These are phyloP conservation scores for Cromileptes altivelis DNA, from an alignment of 2,113 vertebrate genomes.

Conservation along the genomic window DNA sequence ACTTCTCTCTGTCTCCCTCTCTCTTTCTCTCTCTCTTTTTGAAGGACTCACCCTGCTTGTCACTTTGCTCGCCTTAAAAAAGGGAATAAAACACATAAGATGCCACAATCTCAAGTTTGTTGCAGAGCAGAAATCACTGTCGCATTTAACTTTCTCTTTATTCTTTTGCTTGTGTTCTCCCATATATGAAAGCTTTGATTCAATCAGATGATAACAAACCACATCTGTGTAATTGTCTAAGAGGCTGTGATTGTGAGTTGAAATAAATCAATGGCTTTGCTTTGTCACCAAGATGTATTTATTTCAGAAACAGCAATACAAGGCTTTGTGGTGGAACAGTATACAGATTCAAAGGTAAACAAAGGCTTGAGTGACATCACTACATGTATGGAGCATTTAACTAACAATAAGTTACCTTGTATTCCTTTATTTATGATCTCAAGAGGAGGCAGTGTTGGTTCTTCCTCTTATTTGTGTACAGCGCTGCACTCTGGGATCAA, in stretches of 20 bases:
- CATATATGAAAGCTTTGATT: slow-evolving; percentile 27
- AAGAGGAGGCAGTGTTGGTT: neutral
- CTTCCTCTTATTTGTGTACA: slow-evolving; percentile 12
- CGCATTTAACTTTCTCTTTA: slow-evolving; percentile 24
- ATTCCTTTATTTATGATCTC: slow-evolving; percentile 23
- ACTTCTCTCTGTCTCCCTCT: slow-evolving; percentile 42
- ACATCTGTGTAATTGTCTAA: slow-evolving; percentile 49
- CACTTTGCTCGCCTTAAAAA: slow-evolving; percentile 53
- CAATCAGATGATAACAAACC: slow-evolving; percentile 35
- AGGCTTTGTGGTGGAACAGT: slow-evolving; percentile 58
- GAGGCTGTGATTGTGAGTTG: slow-evolving; percentile 42
- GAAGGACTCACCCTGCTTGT: slow-evolving; percentile 76
- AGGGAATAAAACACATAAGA: slow-evolving; percentile 32
- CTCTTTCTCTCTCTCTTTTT: slow-evolving; percentile 41
- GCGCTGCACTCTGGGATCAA: slow-evolving; percentile 37
- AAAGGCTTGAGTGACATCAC: slow-evolving; percentile 35
- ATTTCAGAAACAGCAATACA: slow-evolving; percentile 33
- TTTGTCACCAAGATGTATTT: slow-evolving; percentile 56
- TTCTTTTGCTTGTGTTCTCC: slow-evolving; percentile 27
- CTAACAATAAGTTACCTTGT: slow-evolving; percentile 48
- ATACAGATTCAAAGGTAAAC: slow-evolving; percentile 38
- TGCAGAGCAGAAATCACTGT: slow-evolving; percentile 17
- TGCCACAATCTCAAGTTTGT: slow-evolving; percentile 28
- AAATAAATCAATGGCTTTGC: slow-evolving; percentile 56
- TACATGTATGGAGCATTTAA: slow-evolving; percentile 41